Conservation (phyloP, 2,113 vertebrate species). For the Aldabrachelys gigantea region DNA sequence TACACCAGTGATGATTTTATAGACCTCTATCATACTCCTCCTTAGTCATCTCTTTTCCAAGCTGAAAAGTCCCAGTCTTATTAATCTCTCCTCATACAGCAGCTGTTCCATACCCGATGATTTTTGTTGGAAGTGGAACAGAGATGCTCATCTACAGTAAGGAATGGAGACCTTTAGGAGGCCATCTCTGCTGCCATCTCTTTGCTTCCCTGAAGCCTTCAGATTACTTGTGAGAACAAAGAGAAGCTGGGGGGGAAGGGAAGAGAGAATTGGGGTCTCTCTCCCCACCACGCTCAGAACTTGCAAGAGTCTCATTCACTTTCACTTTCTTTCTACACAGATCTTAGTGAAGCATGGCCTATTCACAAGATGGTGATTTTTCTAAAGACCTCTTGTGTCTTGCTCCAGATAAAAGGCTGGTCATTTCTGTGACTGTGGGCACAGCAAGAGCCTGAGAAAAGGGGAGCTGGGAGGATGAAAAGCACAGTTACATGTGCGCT, state of each 20-base stretch:
- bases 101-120: too few relatives aligned
- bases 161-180: accelerated
- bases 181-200: not conserved
- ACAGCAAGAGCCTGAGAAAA: not conserved
- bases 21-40: too few relatives aligned
- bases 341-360: not conserved
- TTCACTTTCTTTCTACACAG: not conserved
- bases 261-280: not conserved
- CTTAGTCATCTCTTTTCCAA: too few relatives aligned
- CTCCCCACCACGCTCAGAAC: not conserved
- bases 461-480: accelerated
- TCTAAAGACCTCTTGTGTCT: not conserved
- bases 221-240: not conserved
- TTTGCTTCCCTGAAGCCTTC: accelerated
- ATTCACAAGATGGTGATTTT: not conserved
- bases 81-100: too few relatives aligned
- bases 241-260: not conserved
- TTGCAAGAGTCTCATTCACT: not conserved
- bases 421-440: not conserved
- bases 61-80: too few relatives aligned
- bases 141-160: not conserved
- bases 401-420: not conserved
- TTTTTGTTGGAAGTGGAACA: not conserved
- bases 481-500: not conserved
- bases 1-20: too few relatives aligned